Percentiles rank a stretch among this genome's conserved stretches.
These are phyloP conservation scores for Ridgeia piscesae DNA, from an alignment of 1,140 invertebrate genomes.

Conservation along the genomic window DNA sequence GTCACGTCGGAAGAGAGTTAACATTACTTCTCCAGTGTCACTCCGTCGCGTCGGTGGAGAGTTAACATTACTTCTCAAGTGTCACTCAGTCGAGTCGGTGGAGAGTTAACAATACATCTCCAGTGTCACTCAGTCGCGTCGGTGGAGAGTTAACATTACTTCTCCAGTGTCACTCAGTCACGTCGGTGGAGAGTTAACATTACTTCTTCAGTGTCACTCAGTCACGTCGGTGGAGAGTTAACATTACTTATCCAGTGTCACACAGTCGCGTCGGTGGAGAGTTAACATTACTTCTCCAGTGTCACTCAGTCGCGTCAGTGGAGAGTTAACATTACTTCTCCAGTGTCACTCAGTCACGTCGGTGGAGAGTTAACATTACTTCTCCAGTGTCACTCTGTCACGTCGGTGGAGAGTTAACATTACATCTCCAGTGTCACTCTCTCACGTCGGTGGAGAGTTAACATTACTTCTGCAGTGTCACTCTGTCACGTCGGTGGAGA, in stretches of 20 bases:
- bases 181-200: not conserved
- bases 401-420: not conserved
- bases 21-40: no score
- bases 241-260: no score
- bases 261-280: not conserved
- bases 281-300: not conserved
- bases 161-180: not conserved
- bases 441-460: not conserved
- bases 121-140: not conserved
- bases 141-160: not conserved
- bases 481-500: not conserved
- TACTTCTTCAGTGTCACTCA: not conserved
- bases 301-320: not conserved
- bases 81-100: not conserved
- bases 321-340: not conserved
- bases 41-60: not conserved
- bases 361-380: not conserved
- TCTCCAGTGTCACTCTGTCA: not conserved
- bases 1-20: not conserved
- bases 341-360: not conserved
- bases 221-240: not conserved
- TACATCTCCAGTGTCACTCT: no score
- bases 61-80: not conserved
- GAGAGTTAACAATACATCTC: not conserved
- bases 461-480: no score